phyloP scores from a whole-genome alignment of 2,888 invertebrate species.

The Phaonia tiefii region DNA sequence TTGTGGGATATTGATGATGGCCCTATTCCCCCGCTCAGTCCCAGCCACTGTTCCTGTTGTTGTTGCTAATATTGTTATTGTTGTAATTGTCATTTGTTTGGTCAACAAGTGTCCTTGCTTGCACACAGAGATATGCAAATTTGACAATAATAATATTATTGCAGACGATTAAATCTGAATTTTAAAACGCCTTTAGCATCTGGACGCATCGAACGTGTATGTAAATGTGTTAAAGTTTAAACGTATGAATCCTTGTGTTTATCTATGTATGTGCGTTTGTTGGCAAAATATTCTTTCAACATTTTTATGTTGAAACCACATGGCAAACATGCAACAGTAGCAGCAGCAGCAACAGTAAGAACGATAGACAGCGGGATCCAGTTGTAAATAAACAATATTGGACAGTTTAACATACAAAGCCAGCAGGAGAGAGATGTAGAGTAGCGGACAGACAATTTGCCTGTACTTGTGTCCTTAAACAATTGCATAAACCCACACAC shows the following conservation, averaged over 20 bases:
- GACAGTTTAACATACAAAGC: conserved; percentile 45
- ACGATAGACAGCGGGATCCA: conserved; percentile 5
- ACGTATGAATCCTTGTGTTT: no score
- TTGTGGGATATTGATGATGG: conserved; percentile 42
- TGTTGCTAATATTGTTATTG: conserved; percentile 52
- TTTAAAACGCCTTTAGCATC: conserved; percentile 44
- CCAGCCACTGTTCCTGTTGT: conserved; percentile 52
- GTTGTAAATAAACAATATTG: conserved; percentile 55
- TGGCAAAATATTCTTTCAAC: conserved; percentile 22
- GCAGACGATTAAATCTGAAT: conserved; percentile 68
- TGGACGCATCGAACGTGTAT: conserved; percentile 12
- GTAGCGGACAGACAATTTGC: neutral
- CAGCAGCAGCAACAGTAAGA: conserved; percentile 5
- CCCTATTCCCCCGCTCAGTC: conserved; percentile 18
- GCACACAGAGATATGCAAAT: conserved; percentile 68
- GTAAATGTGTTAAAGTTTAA: no score
- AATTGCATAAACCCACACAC: conserved; percentile 43
- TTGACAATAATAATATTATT: conserved; percentile 69
- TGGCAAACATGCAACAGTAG: conserved; percentile 53
- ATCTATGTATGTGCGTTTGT: conserved; percentile 1
- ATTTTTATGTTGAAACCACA: conserved; percentile 46
- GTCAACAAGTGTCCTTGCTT: conserved; percentile 68
- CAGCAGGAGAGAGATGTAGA: neutral
- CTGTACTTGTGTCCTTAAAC: neutral
- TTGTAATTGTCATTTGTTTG: conserved; percentile 58